These are phyloP conservation scores for Passer montanus DNA, from an alignment of 2,113 vertebrate species.

Conservation along the genomic window DNA sequence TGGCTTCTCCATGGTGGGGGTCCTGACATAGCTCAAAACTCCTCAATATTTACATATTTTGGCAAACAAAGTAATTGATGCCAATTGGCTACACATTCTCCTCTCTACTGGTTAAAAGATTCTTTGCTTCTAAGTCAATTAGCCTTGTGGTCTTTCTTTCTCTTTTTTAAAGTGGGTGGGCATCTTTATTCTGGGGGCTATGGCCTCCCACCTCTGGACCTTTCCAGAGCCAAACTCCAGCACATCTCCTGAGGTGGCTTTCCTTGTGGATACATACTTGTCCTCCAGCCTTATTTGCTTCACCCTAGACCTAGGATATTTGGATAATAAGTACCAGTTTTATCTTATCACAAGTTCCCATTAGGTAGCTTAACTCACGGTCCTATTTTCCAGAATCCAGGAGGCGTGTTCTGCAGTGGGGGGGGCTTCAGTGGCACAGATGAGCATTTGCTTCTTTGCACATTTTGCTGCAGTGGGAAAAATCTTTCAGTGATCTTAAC, in stretches of 20 bases:
- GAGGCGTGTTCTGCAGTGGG: rapidly evolving
- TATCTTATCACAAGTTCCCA: too few relatives aligned
- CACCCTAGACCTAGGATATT: not conserved
- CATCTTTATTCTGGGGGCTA: not conserved
- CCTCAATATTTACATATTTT: not conserved
- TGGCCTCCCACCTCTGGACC: rapidly evolving
- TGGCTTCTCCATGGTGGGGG: not conserved
- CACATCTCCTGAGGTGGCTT: not conserved
- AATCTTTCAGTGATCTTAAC: not conserved
- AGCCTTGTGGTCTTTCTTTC: not conserved
- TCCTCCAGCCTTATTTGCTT: not conserved
- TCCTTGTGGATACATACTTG: not conserved
- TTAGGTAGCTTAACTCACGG: too few relatives aligned
- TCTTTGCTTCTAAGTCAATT: not conserved
- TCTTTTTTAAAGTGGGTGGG: not conserved
- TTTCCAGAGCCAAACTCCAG: not conserved
- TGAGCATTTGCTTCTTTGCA: not conserved
- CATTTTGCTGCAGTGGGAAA: not conserved
- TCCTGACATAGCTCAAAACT: not conserved
- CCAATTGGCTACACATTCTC: not conserved
- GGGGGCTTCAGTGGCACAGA: too few relatives aligned
- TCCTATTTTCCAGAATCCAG: not conserved
- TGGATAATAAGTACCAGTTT: not conserved
- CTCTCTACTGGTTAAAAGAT: not conserved
- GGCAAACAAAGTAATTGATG: not conserved